A percentile compares a stretch with the other conserved stretches of the same genome.
Evolutionary conservation across 2,113 vertebrate genomes (phyloP).

Genomic region (Aspiorhynchus laticeps): DNA sequence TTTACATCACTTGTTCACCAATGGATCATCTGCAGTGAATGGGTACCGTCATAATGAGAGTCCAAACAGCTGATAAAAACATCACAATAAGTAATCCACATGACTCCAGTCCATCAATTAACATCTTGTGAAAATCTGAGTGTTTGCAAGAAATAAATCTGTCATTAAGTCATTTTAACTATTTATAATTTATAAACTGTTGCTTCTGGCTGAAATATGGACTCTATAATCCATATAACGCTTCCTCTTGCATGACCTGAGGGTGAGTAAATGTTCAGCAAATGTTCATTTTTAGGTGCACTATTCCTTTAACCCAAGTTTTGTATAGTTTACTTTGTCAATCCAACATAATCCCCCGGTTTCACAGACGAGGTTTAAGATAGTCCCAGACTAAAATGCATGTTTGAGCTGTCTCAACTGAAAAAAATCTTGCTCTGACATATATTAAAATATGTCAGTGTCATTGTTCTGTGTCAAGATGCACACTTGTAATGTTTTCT

Average conservation of each 20-base stretch:
- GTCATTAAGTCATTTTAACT: neutral
- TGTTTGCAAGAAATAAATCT: neutral
- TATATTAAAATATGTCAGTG: too few species aligned
- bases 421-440: too few species aligned
- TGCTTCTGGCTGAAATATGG: neutral
- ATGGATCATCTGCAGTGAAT: neutral
- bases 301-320: neutral
- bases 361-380: too few species aligned
- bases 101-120: too few species aligned
- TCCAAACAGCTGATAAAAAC: neutral
- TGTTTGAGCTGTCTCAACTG: too few species aligned
- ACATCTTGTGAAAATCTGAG: neutral
- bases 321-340: slow-evolving; percentile 1
- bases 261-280: neutral
- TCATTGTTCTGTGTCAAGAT: too few species aligned
- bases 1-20: neutral
- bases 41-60: neutral
- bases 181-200: neutral
- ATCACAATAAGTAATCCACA: neutral
- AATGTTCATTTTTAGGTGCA: neutral
- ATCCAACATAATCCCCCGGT: neutral
- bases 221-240: neutral
- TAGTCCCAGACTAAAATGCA: too few species aligned
- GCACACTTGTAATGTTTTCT: too few species aligned
- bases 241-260: neutral